A percentile compares a stretch with the other conserved stretches of the same genome.
phyloP scores from a whole-genome alignment of 2,888 invertebrate genomes.

The Phoenoteleia sp. region DNA sequence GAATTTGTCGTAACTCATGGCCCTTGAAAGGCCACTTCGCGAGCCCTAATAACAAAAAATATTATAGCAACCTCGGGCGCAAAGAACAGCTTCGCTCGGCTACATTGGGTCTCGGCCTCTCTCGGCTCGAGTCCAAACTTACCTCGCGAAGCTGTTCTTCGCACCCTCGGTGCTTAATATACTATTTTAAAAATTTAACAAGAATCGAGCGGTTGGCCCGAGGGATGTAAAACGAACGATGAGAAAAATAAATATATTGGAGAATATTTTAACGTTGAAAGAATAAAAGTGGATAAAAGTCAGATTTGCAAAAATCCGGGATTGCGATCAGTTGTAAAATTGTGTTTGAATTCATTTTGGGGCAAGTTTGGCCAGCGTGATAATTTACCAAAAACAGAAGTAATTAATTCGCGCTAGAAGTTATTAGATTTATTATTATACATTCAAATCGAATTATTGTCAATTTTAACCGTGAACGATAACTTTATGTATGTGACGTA shows the following conservation, averaged over 20 bases:
- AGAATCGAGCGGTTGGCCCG: constrained; percentile 42
- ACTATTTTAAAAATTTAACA: constrained; percentile 51
- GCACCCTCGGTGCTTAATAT: no score
- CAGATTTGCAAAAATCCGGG: constrained; percentile 55
- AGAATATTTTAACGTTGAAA: constrained; percentile 8
- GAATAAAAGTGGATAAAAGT: constrained; percentile 8
- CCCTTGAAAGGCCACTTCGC: no score
- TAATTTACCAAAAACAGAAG: not conserved
- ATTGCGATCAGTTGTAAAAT: constrained; percentile 25
- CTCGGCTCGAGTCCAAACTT: no score
- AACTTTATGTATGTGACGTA: constrained; percentile 21
- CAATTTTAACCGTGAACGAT: constrained; percentile 6
- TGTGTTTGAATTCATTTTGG: constrained; percentile 57
- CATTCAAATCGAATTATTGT: not conserved
- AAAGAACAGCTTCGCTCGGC: no score
- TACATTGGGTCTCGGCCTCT: no score
- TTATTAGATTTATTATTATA: constrained; percentile 1
- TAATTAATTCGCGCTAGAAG: not conserved
- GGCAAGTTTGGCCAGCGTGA: constrained; percentile 43
- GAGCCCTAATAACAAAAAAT: no score
- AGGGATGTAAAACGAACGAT: constrained; percentile 12
- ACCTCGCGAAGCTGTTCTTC: no score
- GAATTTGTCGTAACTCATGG: no score
- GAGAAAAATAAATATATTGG: constrained; percentile 40
- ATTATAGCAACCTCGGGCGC: no score